These are phyloP conservation scores for Potorous gilbertii DNA, from an alignment of 2,797 vertebrate species.

Conservation along the genomic window DNA sequence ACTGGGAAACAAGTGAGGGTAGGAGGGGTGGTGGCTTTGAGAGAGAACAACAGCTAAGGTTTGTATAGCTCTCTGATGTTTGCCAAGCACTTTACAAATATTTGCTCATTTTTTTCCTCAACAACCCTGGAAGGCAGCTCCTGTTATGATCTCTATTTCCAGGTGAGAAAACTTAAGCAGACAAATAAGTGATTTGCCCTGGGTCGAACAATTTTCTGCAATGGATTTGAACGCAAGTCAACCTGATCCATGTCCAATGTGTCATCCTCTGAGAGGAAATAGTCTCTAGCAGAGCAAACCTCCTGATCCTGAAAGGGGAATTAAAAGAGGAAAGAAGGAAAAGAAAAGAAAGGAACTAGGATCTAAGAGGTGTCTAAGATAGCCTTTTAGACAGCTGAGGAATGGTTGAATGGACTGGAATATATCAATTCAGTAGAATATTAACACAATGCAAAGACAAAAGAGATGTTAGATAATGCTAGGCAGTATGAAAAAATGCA, in stretches of 20 bases:
- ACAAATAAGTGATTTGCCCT: background rate
- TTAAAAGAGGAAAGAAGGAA: background rate
- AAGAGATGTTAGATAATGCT: background rate
- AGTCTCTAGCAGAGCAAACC: background rate
- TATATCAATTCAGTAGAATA: background rate
- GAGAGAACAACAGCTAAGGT: background rate
- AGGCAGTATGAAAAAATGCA: background rate
- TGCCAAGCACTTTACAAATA: background rate
- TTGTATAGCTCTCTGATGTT: background rate
- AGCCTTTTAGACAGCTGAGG: background rate
- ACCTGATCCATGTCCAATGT: background rate
- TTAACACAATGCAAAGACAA: background rate
- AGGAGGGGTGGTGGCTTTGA: background rate
- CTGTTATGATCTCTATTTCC: background rate
- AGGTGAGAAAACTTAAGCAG: background rate
- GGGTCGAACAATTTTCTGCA: background rate
- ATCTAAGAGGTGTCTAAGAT: background rate
- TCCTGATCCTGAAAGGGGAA: background rate
- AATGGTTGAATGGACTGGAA: background rate
- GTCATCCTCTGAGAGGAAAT: background rate
- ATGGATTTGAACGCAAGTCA: background rate
- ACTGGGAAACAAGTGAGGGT: background rate
- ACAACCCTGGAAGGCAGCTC: background rate
- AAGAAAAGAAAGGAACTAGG: background rate
- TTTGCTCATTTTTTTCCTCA: background rate